Evolutionary conservation across 2,888 invertebrate species (phyloP), one percentile per base, ranked within the genome.

Genomic region (Conus canariensis): DNA sequence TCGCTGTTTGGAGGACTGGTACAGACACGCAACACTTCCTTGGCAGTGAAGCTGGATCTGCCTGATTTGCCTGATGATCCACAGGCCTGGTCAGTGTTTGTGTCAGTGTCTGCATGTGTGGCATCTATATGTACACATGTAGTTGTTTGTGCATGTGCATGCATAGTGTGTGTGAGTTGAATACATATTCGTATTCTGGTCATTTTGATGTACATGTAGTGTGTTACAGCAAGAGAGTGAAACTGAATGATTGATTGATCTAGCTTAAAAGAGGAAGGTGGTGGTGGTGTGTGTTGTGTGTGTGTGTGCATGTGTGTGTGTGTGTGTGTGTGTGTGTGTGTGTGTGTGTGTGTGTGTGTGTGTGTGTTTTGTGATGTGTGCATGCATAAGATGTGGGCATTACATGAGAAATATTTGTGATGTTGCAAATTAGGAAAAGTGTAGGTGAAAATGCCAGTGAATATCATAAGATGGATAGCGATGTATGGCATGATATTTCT

Each of bases 1-100:
- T 92, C 95, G 22, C 90, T 95, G 90, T 95, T 95, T 93, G 95
- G 95, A 58, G 95, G 93, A 14, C 91, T 95, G 83, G 94, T 94
- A 1, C 93, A 94, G 80, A 92, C 94, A 45, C 92, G 92, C 87
- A 91, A 92, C 64, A 91, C 90, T 56, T 93, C 94, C 83, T 92
- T 95, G 90, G 93, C 95, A 88, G 91, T 92, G 10, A 92, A 90
- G 90, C 90, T 95, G 58, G 93, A 94, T 30, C 91, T 95, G 9
- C 95, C 95, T 56, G 95, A 95, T 25, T 87, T 95, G 22, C 92
- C 93, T 45, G 94, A 94, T n/a, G 93, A 92, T 16, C 87, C 82
- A 25, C 85, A 88, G 64, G 60, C 89, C n/a, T 90, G 91, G 91
- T 91, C 67, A 80, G 85, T 64, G 45, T 58, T 16, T 70, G 25